phyloP scores from a whole-genome alignment of 2,797 vertebrate species.

The Galagoides demidoff region DNA sequence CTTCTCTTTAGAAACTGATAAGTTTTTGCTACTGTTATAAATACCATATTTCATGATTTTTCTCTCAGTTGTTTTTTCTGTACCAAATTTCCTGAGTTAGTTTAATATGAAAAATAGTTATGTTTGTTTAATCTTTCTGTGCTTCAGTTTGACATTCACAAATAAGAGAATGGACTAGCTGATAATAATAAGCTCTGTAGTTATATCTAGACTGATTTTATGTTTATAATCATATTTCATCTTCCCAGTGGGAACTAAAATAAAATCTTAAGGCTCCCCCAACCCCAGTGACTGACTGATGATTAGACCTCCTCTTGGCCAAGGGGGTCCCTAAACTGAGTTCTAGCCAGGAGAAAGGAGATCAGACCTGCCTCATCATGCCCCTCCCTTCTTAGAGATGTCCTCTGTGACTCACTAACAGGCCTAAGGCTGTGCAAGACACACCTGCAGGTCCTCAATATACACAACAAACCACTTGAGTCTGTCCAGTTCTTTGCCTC shows the following conservation, averaged over 20 bases:
- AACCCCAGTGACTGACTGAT: too few species aligned
- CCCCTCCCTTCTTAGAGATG: too few species aligned
- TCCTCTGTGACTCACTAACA: too few species aligned
- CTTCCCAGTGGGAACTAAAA: background rate
- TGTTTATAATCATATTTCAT: slow-evolving; percentile 6
- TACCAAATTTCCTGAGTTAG: slow-evolving; percentile 5
- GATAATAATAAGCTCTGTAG: background rate
- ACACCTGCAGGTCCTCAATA: too few species aligned
- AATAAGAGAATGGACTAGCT: background rate
- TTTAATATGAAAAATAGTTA: slow-evolving; percentile 25
- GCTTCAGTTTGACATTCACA: background rate
- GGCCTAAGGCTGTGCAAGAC: too few species aligned
- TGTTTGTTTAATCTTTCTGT: slow-evolving; percentile 35
- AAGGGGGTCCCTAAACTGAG: too few species aligned
- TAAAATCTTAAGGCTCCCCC: too few species aligned
- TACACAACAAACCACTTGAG: too few species aligned
- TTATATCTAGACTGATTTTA: background rate
- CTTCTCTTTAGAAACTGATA: background rate
- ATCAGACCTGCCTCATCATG: too few species aligned
- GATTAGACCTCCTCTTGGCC: too few species aligned
- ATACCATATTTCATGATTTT: background rate
- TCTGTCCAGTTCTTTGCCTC: too few species aligned
- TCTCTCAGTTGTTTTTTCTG: slow-evolving; percentile 41
- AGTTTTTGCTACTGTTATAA: background rate
- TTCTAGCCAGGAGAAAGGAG: too few species aligned